Evolutionary conservation across 2,888 invertebrate species (phyloP).

Genomic region (Dasypolia templi): DNA sequence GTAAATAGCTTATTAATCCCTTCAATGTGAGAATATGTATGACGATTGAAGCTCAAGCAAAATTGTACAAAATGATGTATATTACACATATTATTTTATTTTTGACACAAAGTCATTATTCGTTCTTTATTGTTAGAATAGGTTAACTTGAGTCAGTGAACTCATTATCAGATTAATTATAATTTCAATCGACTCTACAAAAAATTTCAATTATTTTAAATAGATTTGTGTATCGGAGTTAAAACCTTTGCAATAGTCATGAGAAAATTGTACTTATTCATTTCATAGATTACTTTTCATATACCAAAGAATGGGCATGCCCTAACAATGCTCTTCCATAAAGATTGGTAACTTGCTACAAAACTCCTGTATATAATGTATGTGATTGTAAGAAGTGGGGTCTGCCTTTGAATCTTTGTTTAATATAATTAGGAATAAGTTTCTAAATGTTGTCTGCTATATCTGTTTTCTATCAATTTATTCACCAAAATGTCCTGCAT

Average conservation of each 20-base stretch:
- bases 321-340: slow-evolving; percentile 50
- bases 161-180: slow-evolving; percentile 22
- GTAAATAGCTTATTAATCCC: slow-evolving; percentile 53
- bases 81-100: slow-evolving; percentile 27
- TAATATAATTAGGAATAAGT: slow-evolving; percentile 62
- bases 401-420: slow-evolving; percentile 58
- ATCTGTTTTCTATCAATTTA: slow-evolving; percentile 68
- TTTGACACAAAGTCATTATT: slow-evolving; percentile 46
- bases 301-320: slow-evolving; percentile 59
- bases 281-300: slow-evolving; percentile 52
- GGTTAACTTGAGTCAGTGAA: slow-evolving; percentile 25
- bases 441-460: slow-evolving; percentile 63
- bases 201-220: slow-evolving; percentile 20
- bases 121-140: slow-evolving; percentile 47
- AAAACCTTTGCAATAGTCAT: slow-evolving; percentile 22
- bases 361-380: slow-evolving; percentile 61
- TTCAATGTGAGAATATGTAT: slow-evolving; percentile 53
- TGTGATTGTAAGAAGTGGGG: slow-evolving; percentile 57
- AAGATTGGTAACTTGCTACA: slow-evolving; percentile 41
- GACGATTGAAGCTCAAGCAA: slow-evolving; percentile 54
- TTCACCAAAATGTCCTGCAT: slow-evolving; percentile 38
- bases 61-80: slow-evolving; percentile 58
- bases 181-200: slow-evolving; percentile 21
- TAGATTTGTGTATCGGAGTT: slow-evolving; percentile 16
- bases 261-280: slow-evolving; percentile 43